Percentiles rank a stretch among this genome's conserved stretches.
Conservation (phyloP, 2,113 vertebrate species). For the Hucho hucho region DNA sequence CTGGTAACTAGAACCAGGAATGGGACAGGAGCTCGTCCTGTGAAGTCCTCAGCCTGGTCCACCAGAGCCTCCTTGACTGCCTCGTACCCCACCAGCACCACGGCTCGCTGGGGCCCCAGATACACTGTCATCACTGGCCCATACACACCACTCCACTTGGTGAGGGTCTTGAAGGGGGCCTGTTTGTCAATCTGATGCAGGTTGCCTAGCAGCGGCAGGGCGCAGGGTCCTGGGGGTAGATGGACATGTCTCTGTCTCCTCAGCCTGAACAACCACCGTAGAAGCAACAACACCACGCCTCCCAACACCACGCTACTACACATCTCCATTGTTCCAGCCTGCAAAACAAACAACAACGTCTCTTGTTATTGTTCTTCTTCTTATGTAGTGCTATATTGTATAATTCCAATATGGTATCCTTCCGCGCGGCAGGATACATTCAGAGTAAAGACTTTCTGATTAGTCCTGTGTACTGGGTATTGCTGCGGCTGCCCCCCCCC, state of each 20-base stretch:
- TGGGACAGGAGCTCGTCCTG: constrained; percentile 55
- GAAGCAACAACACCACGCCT: constrained; percentile 3
- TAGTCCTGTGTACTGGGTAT: no score
- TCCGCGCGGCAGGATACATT: no score
- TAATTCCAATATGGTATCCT: no score
- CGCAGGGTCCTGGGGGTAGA: constrained; percentile 9
- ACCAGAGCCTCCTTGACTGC: constrained; percentile 70
- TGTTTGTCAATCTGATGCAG: not conserved
- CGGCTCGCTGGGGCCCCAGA: constrained; percentile 60
- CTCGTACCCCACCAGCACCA: constrained; percentile 70
- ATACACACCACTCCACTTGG: constrained; percentile 22
- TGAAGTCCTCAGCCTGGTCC: constrained; percentile 72
- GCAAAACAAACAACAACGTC: not conserved
- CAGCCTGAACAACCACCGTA: not conserved
- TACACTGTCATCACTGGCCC: constrained; percentile 67
- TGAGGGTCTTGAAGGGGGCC: not conserved
- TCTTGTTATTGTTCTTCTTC: not conserved
- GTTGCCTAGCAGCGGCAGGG: constrained; percentile 5
- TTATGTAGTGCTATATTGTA: no score
- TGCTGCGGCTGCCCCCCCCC: no score
- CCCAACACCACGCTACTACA: constrained; percentile 4
- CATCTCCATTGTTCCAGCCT: not conserved
- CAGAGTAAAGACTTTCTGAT: no score
- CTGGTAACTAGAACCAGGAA: constrained; percentile 36
- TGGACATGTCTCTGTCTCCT: not conserved